Percentiles rank a stretch among this genome's conserved stretches.
Evolutionary conservation across 2,797 vertebrate genomes (phyloP).

Genomic region (Yasuhikotakia modesta): DNA sequence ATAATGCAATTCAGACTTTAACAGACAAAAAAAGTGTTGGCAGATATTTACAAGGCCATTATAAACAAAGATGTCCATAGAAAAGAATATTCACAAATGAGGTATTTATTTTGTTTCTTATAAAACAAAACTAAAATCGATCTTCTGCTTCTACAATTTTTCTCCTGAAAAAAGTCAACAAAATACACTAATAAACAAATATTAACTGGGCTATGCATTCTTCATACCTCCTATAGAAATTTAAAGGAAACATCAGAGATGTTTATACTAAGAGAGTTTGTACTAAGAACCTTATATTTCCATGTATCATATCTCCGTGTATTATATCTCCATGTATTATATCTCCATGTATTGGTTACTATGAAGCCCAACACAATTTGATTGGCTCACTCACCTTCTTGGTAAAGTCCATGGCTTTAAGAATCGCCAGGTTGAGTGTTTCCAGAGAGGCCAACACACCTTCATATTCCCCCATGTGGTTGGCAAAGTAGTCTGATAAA

Average conservation of each 20-base stretch:
- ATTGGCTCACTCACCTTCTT: constrained; percentile 82
- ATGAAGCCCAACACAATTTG: background rate
- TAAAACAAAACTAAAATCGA: background rate
- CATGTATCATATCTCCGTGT: background rate
- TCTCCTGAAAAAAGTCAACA: background rate
- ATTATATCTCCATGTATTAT: too few species aligned
- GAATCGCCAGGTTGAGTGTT: constrained; percentile 93
- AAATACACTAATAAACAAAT: too few species aligned
- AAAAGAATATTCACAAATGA: background rate
- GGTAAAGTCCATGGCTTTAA: constrained; percentile 99
- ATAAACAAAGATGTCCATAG: background rate
- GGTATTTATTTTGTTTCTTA: background rate
- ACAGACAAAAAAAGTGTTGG: too few species aligned
- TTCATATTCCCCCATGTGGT: constrained; percentile 98
- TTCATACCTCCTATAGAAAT: background rate
- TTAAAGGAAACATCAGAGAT: background rate
- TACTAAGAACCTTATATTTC: background rate
- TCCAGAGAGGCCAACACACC: constrained; percentile 94
- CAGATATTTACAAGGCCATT: background rate
- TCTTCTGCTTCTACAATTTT: background rate
- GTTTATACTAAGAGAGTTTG: background rate
- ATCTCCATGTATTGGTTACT: background rate
- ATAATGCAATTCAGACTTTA: background rate
- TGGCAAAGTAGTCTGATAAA: constrained; percentile 91
- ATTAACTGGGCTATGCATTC: background rate